Evolutionary conservation across 1,140 invertebrate species (phyloP).

Genomic region (Pseudomyrmex gracilis): DNA sequence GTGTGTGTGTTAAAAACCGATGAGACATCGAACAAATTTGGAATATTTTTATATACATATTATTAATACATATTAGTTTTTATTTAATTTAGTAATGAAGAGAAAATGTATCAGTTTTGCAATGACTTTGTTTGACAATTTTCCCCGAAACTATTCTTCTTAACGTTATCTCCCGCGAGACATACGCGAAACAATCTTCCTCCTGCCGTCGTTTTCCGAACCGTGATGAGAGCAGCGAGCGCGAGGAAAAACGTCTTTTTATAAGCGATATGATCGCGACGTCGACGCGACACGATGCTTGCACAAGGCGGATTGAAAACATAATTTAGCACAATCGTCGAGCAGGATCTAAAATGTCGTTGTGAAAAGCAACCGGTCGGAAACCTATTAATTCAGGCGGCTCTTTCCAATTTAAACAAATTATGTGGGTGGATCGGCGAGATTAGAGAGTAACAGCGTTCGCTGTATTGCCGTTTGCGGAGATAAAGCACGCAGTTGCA

Average conservation of each 20-base stretch:
- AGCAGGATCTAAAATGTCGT: conserved; percentile 1
- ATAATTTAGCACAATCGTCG: conserved; percentile 43
- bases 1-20: too few relatives aligned
- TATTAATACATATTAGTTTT: too few relatives aligned
- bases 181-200: too few relatives aligned
- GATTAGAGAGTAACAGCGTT: conserved; percentile 46
- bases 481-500: conserved; percentile 50
- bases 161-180: too few relatives aligned
- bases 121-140: too few relatives aligned
- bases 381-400: conserved; percentile 43
- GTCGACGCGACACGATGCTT: conserved; percentile 11
- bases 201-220: too few relatives aligned
- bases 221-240: too few relatives aligned
- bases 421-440: conserved; percentile 54
- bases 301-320: conserved; percentile 7
- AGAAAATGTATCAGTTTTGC: too few relatives aligned
- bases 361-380: neutral
- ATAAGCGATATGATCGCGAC: conserved; percentile 10
- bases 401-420: conserved; percentile 48
- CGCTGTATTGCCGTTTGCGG: conserved; percentile 54
- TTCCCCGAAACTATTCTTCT: too few relatives aligned
- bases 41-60: too few relatives aligned
- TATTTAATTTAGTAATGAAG: too few relatives aligned
- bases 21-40: too few relatives aligned
- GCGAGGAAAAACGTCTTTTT: neutral